phyloP scores from a whole-genome alignment of 2,113 vertebrate species.

The Zapornia atra region DNA sequence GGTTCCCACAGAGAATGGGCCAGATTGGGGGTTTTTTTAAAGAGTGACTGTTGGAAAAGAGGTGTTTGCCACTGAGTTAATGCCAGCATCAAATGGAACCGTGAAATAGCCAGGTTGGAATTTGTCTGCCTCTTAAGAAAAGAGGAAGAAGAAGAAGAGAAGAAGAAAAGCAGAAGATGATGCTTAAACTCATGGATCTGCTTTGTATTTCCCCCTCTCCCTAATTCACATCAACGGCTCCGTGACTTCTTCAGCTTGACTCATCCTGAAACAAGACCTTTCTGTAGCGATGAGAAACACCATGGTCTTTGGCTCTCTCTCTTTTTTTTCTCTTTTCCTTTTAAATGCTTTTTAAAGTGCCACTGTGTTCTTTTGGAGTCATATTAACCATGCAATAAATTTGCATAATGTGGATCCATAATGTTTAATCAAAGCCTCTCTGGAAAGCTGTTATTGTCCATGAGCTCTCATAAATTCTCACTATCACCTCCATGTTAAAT shows the following conservation, averaged over 20 bases:
- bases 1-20: background rate
- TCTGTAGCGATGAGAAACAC: background rate
- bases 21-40: background rate
- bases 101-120: background rate
- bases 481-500: conserved; percentile 24
- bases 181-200: background rate
- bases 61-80: background rate
- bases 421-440: conserved; percentile 43
- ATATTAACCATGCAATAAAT: conserved; percentile 56
- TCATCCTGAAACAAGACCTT: background rate
- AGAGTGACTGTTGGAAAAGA: background rate
- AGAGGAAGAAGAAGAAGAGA: no score
- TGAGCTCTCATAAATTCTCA: conserved; percentile 37
- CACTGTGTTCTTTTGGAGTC: conserved; percentile 48
- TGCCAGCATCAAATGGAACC: background rate
- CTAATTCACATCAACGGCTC: background rate
- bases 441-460: conserved; percentile 51
- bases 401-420: conserved; percentile 56
- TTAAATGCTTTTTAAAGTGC: conserved; percentile 63
- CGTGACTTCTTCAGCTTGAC: background rate
- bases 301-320: background rate
- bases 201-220: background rate
- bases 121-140: no score
- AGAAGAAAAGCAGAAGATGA: background rate
- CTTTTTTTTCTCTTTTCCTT: background rate